Conservation (phyloP, 1,140 invertebrate genomes). For the Cotesia typhae region DNA sequence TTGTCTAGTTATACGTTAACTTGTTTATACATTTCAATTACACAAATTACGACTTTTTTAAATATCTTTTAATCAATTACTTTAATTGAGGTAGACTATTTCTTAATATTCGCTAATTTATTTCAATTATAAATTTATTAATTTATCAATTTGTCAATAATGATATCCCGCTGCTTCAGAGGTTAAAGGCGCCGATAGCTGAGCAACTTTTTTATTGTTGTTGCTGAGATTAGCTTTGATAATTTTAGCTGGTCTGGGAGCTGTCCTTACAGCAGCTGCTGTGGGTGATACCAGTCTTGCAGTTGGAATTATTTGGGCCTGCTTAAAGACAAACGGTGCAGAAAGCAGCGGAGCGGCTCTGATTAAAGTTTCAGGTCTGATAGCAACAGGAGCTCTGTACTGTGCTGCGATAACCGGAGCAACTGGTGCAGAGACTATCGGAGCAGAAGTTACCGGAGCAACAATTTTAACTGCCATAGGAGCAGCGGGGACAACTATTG, state of each 20-base stretch:
- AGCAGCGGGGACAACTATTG: conserved; percentile 24
- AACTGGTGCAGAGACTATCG: conserved; percentile 7
- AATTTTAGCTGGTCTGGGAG: too few species aligned
- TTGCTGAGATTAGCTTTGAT: too few species aligned
- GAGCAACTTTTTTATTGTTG: conserved; percentile 10
- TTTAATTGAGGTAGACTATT: conserved; percentile 6
- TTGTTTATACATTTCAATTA: neutral
- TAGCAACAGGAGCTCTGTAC: neutral
- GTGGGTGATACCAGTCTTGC: too few species aligned
- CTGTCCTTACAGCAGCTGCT: too few species aligned
- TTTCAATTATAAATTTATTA: conserved; percentile 9
- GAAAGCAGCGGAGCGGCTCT: conserved; percentile 37
- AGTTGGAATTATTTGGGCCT: too few species aligned
- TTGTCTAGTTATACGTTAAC: neutral
- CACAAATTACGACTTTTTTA: neutral
- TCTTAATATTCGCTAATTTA: neutral
- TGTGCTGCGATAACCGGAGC: neutral
- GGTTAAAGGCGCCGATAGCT: conserved; percentile 25
- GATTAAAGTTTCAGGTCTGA: neutral
- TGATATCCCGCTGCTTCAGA: conserved; percentile 25
- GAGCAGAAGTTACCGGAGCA: conserved; percentile 25
- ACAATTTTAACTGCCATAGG: conserved; percentile 44
- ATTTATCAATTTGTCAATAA: conserved; percentile 5
- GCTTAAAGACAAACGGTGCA: too few species aligned
- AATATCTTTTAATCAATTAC: neutral